Evolutionary conservation across 2,888 invertebrate genomes (phyloP).

Genomic region (Pseudococcus longispinus): DNA sequence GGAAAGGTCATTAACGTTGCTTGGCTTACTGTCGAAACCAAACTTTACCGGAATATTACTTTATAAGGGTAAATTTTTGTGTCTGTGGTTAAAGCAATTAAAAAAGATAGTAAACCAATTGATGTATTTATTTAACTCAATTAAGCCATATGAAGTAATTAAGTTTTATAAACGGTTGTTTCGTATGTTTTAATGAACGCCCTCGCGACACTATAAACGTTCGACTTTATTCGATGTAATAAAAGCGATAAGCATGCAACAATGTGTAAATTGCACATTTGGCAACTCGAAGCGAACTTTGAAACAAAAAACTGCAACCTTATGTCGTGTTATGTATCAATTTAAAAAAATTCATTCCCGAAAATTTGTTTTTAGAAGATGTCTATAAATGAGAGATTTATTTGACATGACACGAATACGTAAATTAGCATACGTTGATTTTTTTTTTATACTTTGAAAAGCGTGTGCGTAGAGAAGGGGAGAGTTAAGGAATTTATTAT

Average conservation of each 20-base stretch:
- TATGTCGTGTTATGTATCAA: neutral
- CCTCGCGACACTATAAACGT: neutral
- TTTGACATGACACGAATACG: conserved; percentile 19
- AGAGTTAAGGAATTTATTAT: conserved; percentile 5
- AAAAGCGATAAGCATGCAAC: neutral
- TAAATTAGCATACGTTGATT: conserved; percentile 30
- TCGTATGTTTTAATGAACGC: neutral
- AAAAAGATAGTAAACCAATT: neutral
- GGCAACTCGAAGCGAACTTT: neutral
- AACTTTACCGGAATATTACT: neutral
- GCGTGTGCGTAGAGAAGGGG: neutral
- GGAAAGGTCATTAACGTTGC: neutral
- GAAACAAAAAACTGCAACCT: neutral
- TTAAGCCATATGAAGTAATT: neutral
- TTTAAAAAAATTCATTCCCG: neutral
- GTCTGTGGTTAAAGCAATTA: neutral
- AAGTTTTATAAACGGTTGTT: neutral
- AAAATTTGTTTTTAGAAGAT: neutral
- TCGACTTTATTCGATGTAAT: neutral
- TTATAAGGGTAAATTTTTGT: neutral
- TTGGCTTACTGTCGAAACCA: neutral
- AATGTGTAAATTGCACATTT: conserved; percentile 30
- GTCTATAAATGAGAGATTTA: conserved; percentile 31
- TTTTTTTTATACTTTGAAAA: neutral
- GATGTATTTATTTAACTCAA: neutral